phyloP scores from a whole-genome alignment of 2,113 vertebrate species.

The Corydoras maculifer region DNA sequence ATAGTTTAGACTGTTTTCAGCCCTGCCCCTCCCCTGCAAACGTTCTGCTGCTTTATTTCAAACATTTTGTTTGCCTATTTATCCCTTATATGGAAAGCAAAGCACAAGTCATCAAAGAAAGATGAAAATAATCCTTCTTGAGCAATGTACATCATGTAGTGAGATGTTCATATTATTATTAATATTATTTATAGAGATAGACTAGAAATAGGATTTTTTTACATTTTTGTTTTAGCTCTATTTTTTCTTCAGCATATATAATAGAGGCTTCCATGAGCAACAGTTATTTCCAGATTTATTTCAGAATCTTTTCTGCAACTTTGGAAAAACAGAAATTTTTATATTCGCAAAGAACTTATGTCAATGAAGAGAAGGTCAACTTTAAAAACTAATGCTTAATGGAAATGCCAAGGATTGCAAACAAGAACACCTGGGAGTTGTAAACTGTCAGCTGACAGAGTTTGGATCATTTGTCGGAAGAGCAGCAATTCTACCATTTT shows the following conservation, averaged over 20 bases:
- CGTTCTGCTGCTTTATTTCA: slow-evolving; percentile 68
- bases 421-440: slow-evolving; percentile 17
- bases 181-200: slow-evolving; percentile 51
- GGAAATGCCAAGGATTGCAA: slow-evolving; percentile 28
- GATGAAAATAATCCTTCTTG: slow-evolving; percentile 52
- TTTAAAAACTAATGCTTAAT: slow-evolving; percentile 10
- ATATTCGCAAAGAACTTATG: slow-evolving; percentile 8
- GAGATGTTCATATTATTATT: slow-evolving; percentile 50
- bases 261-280: slow-evolving; percentile 54
- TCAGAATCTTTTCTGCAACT: slow-evolving; percentile 36
- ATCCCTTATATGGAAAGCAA: slow-evolving; percentile 55
- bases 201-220: slow-evolving; percentile 49
- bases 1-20: slow-evolving; percentile 38
- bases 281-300: slow-evolving; percentile 35
- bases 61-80: slow-evolving; percentile 33
- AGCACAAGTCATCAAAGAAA: slow-evolving; percentile 62
- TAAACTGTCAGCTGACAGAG: slow-evolving; percentile 1
- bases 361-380: slow-evolving; percentile 1
- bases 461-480: slow-evolving; percentile 14
- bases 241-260: slow-evolving; percentile 42
- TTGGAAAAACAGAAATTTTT: slow-evolving; percentile 31
- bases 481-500: neutral
- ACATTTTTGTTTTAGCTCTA: slow-evolving; percentile 42
- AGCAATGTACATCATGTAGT: slow-evolving; percentile 65
- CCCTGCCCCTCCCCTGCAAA: slow-evolving; percentile 52